phyloP scores from a whole-genome alignment of 2,888 invertebrate species.

The Drosophila rubida region DNA sequence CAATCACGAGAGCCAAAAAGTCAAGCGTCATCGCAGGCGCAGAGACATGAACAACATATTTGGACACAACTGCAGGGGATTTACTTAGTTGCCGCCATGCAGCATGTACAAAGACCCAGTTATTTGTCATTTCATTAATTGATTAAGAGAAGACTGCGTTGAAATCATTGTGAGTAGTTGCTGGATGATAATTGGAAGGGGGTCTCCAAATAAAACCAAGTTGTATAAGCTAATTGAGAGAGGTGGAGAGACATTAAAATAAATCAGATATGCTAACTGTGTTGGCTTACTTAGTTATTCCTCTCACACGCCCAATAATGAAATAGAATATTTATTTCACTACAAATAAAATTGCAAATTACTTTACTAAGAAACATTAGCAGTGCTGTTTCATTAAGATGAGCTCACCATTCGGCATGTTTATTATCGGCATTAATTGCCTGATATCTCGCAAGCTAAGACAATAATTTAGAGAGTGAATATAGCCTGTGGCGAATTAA shows the following conservation, averaged over 20 bases:
- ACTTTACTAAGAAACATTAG: slow-evolving; percentile 14
- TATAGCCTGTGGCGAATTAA: not conserved
- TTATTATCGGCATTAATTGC: not conserved
- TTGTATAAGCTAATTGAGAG: not conserved
- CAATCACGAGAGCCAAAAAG: slow-evolving; percentile 38
- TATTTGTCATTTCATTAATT: slow-evolving; percentile 5
- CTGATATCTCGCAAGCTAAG: not conserved
- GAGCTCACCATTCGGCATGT: slow-evolving; percentile 4
- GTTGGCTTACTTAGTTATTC: slow-evolving; percentile 19
- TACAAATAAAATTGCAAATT: slow-evolving; percentile 25
- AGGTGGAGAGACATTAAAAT: slow-evolving; percentile 2
- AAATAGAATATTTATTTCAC: slow-evolving; percentile 23
- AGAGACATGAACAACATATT: slow-evolving; percentile 30
- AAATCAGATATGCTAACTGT: slow-evolving; percentile 31
- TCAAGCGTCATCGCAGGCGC: slow-evolving; percentile 26
- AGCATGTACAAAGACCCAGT: slow-evolving; percentile 2
- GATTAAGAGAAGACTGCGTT: not conserved
- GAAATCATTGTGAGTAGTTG: not conserved
- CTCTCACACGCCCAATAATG: slow-evolving; percentile 10
- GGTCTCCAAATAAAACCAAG: slow-evolving; percentile 9
- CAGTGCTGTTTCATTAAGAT: slow-evolving; percentile 1
- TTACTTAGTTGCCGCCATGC: slow-evolving; percentile 4
- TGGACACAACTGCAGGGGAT: slow-evolving; percentile 44
- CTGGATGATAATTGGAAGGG: slow-evolving; percentile 1
- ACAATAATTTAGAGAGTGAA: not conserved